Evolutionary conservation across 35 echinoderm and acorn worm genomes (phyloP), one percentile per base, ranked within the genome.

Genomic region (Ophiothrix spiculata): DNA sequence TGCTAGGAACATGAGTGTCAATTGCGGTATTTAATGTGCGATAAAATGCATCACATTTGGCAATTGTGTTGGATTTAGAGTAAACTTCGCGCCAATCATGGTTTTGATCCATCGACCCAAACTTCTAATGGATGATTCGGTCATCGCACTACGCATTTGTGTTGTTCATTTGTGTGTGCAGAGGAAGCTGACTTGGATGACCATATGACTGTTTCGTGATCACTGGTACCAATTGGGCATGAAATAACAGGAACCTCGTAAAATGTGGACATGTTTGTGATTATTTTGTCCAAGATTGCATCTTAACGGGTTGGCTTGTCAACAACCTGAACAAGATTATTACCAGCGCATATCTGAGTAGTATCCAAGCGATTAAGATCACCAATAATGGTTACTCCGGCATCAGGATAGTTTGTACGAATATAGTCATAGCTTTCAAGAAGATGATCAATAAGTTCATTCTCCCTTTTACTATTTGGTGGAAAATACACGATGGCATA

Each of bases 281-380:
- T 78, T 0, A 86, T 86, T 77, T 86, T 77, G 73, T 86, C 84
- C 17, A 86, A 39, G 19, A 78, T 86, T 1, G 84, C 84, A 4
- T 37, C 32, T 39, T 86, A n/a, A 36, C 86, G 45, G 13, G 78
- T 88, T 23, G 77, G 45, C 1, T 40, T 36, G 40, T 82, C 40
- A n/a, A 85, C 33, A 25, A 75, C 25, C 40, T 86, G 84, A 6
- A 16, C 23, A 0, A 85, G 25, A 14, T 37, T 37, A 39, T 38
- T 76, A 8, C 64, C 56, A 36, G 33, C n/a, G 64, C 83, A 83
- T n/a, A 85, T 37, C 12, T 85, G 60, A 39, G 0, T 80, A 0
- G 78, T 39, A 80, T 80, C 78, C 0, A 80, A 37, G 78, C 38
- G 37, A n/a, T 39, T 56, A 54, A 64, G 35, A n/a, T 81, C 79